Percentiles rank a stretch among this genome's conserved stretches.
Evolutionary conservation across 1,140 invertebrate genomes (phyloP).

Genomic region (Reticulitermes speratus): DNA sequence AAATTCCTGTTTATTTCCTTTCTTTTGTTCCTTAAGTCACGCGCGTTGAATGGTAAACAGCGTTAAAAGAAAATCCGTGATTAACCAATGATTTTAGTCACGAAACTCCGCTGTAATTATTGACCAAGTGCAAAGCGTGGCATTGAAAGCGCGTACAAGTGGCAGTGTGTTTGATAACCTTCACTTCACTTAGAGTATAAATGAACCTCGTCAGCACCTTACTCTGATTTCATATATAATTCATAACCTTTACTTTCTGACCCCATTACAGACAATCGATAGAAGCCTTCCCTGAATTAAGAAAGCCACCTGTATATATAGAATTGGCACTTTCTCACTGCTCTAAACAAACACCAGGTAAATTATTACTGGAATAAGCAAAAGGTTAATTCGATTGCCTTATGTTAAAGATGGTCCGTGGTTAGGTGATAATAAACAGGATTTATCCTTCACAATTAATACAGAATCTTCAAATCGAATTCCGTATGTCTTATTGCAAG

Average conservation of each 20-base stretch:
- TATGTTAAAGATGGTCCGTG: neutral
- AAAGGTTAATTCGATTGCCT: neutral
- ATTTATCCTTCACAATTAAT: neutral
- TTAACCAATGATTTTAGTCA: neutral
- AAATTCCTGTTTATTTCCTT: neutral
- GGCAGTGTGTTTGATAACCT: neutral
- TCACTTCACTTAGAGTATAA: neutral
- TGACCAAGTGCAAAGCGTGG: neutral
- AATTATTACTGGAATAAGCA: neutral
- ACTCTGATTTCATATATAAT: neutral
- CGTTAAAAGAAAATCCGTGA: slow-evolving; percentile 1
- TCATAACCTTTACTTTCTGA: neutral
- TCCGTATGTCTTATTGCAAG: too few species aligned
- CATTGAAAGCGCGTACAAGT: neutral
- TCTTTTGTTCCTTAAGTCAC: neutral
- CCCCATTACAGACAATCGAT: neutral
- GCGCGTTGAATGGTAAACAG: neutral
- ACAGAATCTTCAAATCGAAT: too few species aligned
- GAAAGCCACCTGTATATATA: neutral
- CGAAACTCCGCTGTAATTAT: neutral
- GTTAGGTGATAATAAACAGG: neutral
- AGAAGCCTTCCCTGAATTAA: neutral
- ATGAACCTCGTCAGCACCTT: neutral
- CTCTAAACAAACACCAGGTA: neutral
- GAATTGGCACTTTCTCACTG: neutral